These are phyloP conservation scores for Sericinus montela DNA, from an alignment of 2,888 invertebrate species.

Conservation along the genomic window DNA sequence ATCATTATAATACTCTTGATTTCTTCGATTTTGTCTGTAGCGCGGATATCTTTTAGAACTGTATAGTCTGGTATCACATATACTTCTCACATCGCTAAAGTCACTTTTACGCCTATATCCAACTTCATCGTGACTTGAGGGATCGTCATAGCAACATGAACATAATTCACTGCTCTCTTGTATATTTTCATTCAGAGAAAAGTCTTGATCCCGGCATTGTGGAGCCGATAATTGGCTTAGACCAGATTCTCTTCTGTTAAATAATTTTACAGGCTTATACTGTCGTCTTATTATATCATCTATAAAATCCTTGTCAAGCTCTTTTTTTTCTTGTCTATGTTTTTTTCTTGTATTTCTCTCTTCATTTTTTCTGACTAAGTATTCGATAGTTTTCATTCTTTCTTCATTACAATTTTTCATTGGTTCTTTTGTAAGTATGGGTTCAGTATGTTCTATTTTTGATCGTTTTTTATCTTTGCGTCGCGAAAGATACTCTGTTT, in stretches of 20 bases:
- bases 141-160: constrained; percentile 46
- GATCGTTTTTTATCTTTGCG: constrained; percentile 27
- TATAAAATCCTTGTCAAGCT: constrained; percentile 56
- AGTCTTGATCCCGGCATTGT: constrained; percentile 60
- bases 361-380: constrained; percentile 26
- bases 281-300: constrained; percentile 59
- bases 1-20: constrained; percentile 47
- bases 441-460: constrained; percentile 26
- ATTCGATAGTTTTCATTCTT: constrained; percentile 26
- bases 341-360: constrained; percentile 30
- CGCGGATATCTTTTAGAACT: constrained; percentile 40
- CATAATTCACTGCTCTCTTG: constrained; percentile 45
- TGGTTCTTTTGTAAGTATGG: constrained; percentile 22
- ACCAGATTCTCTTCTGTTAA: constrained; percentile 49
- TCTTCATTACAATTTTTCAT: constrained; percentile 29
- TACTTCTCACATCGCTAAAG: constrained; percentile 47
- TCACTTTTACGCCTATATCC: constrained; percentile 27
- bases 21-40: constrained; percentile 31
- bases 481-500: constrained; percentile 17
- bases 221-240: constrained; percentile 64
- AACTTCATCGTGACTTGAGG: constrained; percentile 24
- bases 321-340: constrained; percentile 23
- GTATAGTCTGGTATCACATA: constrained; percentile 58
- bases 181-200: constrained; percentile 35
- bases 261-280: constrained; percentile 57